Base-by-base conservation (phyloP, 2,888 invertebrate species). In the Emesis furor region DNA sequence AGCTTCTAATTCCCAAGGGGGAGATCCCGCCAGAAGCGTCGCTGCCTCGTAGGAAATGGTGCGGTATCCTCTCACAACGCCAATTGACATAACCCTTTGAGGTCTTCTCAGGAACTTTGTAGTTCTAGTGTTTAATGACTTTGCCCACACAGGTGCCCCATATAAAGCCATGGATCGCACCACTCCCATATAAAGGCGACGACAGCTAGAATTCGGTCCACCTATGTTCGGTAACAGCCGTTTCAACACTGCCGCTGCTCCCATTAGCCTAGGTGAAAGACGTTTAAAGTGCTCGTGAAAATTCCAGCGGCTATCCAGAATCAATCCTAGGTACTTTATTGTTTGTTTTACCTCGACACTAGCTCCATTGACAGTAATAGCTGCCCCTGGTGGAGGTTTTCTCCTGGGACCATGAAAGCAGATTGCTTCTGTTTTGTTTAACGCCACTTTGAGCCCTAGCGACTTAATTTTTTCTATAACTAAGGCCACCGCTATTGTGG, bases 381-480 rank as follows among this genome's bases (percentile, higher is more conserved):
- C 12, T n/a, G 51, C 14, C n/a, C 51, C 51, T 51, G 12, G 10
- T 51, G 51, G 51, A n/a, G 51, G 51, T 4, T 1, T 12, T 51
- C n/a, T 51, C 3, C 51, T 51, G 12, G 51, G 12, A n/a, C 51
- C 51, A 12, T 51, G 51, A 12, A 51, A 51, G n/a, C 51, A n/a
- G 10, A 51, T 51, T 10, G 51, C 51, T 51, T 51, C 51, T 1
- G 51, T 14, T 51, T 51, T 51, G 1, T 59, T 59, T 5, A 73
- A 14, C 1, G 73, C 79, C 37, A 75, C 62, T 12, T 46, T 35
- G 3, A 75, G 62, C n/a, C 46, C 72, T 8, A 75, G 37, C 4
- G 37, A 7, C 1, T 37, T 32, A 3, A 79, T 75, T 12, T 51
- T 51, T 12, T 51, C 14, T 12, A 51, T 12, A n/a, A 51, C 14